phyloP scores from a whole-genome alignment of 2,888 invertebrate species.

The Dexiosoma caninum region DNA sequence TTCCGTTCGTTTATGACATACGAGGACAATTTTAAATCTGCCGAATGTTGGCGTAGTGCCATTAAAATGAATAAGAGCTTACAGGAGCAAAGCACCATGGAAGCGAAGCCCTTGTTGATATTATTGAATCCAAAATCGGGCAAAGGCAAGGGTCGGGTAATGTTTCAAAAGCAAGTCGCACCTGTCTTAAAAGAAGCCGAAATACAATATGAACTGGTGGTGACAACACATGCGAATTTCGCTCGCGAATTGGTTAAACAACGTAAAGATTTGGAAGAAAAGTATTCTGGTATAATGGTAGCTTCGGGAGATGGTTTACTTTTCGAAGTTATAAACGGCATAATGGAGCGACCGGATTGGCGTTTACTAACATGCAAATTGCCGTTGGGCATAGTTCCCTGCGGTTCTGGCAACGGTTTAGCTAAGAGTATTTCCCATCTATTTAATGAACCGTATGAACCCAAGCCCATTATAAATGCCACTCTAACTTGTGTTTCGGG shows the following conservation, averaged over 20 bases:
- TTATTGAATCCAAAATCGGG: conserved; percentile 97
- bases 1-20: conserved; percentile 90
- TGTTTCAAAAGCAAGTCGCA: conserved; percentile 90
- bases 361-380: conserved; percentile 85
- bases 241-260: conserved; percentile 87
- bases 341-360: conserved; percentile 94
- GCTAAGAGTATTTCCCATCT: conserved; percentile 90
- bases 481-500: conserved; percentile 88
- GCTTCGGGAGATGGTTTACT: conserved; percentile 90
- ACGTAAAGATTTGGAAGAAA: conserved; percentile 80
- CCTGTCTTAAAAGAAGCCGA: conserved; percentile 93
- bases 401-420: conserved; percentile 98
- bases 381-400: conserved; percentile 93
- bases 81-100: neutral
- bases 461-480: conserved; percentile 88
- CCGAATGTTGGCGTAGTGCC: conserved; percentile 87
- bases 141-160: conserved; percentile 90
- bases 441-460: conserved; percentile 88
- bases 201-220: conserved; percentile 89
- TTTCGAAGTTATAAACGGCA: conserved; percentile 92
- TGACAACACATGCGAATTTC: conserved; percentile 91
- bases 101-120: conserved; percentile 80
- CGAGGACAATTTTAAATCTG: conserved; percentile 89
- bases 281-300: conserved; percentile 83
- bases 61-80: conserved; percentile 83